Evolutionary conservation across 2,797 vertebrate species (phyloP), one percentile per base, ranked within the genome.

Genomic region (Squalus acanthias): DNA sequence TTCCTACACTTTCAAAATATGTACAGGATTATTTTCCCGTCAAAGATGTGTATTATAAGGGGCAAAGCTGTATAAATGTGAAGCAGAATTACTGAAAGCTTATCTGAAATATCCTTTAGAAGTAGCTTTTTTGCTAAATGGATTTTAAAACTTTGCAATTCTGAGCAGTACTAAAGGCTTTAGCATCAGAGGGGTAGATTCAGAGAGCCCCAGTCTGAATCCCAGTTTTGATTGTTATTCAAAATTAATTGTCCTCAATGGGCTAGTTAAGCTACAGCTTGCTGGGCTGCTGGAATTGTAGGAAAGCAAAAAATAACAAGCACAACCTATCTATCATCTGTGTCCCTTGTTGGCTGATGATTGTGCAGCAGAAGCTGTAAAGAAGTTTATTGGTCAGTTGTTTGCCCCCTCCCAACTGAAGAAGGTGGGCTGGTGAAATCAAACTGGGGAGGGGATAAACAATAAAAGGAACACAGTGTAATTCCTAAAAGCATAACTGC

Each of bases 401-500:
- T 93, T 57, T 74, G 39, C 94, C 33, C 70, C 94, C 9, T 70
- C 46, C 69, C 70, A 69, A 76, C 26, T 57, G 50, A 74, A 57
- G 10, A 29, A n/a, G 15, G 70, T 53, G 50, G 26, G 46, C 10
- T 74, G 69, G 46, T 53, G 92, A 95, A 67, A 57, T 53, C 94
- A 95, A 76, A 95, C 15, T 70, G n/a, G 91, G 65, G 39, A 24
- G 17, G 91, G 39, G 63, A 69, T 92, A 72, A 95, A 95, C 74
- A 70, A 72, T 95, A 95, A 95, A 89, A 63, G 88, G 70, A 95
- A 95, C 69, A 95, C 26, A 39, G 65, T 93, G 63, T 65, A 60
- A 95, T 57, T 57, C 94, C 70, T 74, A 53, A 95, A 95, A 74
- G 94, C 70, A 95, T 74, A 76, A 95, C 93, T 95, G 72, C 60